phyloP scores from a whole-genome alignment of 2,113 vertebrate species.

The Ctenodactylus gundi region DNA sequence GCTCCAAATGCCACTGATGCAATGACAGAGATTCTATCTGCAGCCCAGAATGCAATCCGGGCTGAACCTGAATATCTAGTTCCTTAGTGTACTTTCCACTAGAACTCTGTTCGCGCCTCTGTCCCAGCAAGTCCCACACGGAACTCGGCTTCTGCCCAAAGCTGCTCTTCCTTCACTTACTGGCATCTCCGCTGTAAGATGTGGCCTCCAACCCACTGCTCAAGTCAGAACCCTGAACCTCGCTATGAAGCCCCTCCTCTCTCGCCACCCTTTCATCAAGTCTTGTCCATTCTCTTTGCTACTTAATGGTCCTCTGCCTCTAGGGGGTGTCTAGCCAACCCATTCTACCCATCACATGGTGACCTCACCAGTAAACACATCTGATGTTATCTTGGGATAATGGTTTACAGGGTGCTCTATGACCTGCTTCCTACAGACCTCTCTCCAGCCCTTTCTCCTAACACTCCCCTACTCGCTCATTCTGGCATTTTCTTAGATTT shows the following conservation, averaged over 20 bases:
- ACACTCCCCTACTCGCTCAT: background rate
- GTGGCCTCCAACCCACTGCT: background rate
- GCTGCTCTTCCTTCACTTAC: background rate
- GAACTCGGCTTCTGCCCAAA: background rate
- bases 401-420: background rate
- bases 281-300: background rate
- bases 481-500: conserved; percentile 23
- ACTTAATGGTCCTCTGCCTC: background rate
- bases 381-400: background rate
- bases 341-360: background rate
- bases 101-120: background rate
- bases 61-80: conserved; percentile 42
- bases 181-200: background rate
- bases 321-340: background rate
- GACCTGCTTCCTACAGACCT: background rate
- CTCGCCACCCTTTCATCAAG: background rate
- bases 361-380: background rate
- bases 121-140: background rate
- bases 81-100: background rate
- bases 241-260: background rate
- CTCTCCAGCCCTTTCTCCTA: background rate
- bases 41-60: background rate
- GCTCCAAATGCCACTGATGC: background rate
- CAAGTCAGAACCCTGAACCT: background rate
- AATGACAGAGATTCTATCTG: conserved; percentile 35